Evolutionary conservation across 2,797 vertebrate species (phyloP), one percentile per base, ranked within the genome.

Genomic region (Bucorvus abyssinicus): DNA sequence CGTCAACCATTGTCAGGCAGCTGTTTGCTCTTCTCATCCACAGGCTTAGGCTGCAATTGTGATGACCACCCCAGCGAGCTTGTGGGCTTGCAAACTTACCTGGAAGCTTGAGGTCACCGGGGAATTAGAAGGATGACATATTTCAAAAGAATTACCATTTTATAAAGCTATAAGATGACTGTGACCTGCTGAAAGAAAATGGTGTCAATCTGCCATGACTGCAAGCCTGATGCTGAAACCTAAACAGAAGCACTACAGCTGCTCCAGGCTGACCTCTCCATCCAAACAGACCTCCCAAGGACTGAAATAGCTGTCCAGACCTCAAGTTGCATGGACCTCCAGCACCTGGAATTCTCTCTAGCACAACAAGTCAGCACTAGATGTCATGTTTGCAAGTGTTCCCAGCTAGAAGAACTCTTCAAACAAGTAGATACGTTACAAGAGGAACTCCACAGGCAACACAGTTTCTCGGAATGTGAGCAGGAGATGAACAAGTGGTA

Each of bases 401-500:
- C 26, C 24, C 38, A 59, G 44, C 18, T n/a, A 42, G 45, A 82
- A 74, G 7, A 23, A 27, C 19, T 53, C 40, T 34, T 44, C 21
- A 49, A 42, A 42, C 5, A n/a, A 50, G 30, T 29, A 53, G 5
- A 8, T 38, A 0, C 32, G n/a, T 65, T 38, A 29, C 38, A 57
- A 32, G 22, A 34, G 16, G 13, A 22, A 5, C 6, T 11, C 15
- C 57, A 6, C 6, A n/a, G n/a, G 24, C 19, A 68, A 52, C 1
- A 1, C 9, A 16, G 9, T 22, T 16, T 44, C 36, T 18, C 27
- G 45, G 52, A 82, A 30, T 5, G 9, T n/a, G 23, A 60, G 10
- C 6, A 1, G 12, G 8, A 52, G 53, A 49, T 14, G 22, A 40
- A 6, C 21, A 6, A 0, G 2, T 40, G 7, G 0, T 20, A n/a